These are phyloP conservation scores for Propithecus deckenii DNA, from an alignment of 2,797 vertebrate species.

Conservation along the genomic window DNA sequence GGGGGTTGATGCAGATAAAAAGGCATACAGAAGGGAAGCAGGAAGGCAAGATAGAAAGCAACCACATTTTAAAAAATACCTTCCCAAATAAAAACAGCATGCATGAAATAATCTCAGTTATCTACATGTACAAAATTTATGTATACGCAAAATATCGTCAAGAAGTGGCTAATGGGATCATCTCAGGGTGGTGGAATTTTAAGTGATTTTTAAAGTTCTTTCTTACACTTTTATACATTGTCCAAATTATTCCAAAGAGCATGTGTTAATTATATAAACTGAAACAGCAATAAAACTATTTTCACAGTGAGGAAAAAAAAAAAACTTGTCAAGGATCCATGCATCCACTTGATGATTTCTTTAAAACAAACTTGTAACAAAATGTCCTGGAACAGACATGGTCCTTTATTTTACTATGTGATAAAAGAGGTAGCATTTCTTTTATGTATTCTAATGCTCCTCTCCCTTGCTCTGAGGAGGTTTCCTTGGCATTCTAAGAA, in stretches of 20 bases:
- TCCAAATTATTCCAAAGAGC: conserved; percentile 10
- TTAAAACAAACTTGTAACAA: neutral
- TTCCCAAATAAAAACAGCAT: neutral
- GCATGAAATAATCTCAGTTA: neutral
- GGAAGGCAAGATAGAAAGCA: neutral
- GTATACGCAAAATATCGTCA: neutral
- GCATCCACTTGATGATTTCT: neutral
- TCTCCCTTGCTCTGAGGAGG: neutral
- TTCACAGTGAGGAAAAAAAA: neutral
- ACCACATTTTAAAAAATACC: neutral
- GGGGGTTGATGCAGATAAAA: neutral
- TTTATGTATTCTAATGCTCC: neutral
- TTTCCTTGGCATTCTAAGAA: neutral
- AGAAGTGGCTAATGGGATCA: neutral
- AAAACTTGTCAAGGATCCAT: neutral
- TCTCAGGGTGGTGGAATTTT: neutral
- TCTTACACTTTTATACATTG: neutral
- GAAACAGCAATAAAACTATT: neutral
- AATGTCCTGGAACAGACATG: neutral
- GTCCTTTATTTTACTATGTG: neutral
- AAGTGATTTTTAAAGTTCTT: neutral
- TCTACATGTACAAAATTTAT: neutral
- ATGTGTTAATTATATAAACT: neutral
- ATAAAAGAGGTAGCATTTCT: neutral
- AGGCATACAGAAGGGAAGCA: neutral